phyloP scores from a whole-genome alignment of 2,888 invertebrate species.

The Thera obeliscata region DNA sequence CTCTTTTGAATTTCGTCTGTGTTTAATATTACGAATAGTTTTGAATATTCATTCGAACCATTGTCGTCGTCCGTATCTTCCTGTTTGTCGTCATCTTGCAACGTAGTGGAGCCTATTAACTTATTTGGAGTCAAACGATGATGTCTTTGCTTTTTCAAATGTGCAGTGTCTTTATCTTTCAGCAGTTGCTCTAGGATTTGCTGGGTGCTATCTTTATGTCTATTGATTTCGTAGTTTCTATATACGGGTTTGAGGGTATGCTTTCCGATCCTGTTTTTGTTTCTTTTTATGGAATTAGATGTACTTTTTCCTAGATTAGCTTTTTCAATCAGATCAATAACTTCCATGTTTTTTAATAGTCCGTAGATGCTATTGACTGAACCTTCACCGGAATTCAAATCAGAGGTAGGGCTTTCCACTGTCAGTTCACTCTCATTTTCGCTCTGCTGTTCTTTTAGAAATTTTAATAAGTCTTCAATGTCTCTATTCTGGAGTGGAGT shows the following conservation, averaged over 20 bases:
- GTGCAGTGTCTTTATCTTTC: constrained; percentile 5
- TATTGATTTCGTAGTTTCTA: constrained; percentile 19
- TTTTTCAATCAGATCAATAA: constrained; percentile 45
- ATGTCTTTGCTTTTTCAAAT: constrained; percentile 14
- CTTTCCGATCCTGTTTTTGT: constrained; percentile 16
- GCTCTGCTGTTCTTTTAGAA: constrained; percentile 11
- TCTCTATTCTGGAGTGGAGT: constrained; percentile 17
- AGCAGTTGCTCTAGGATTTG: constrained; percentile 24
- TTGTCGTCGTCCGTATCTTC: constrained; percentile 11
- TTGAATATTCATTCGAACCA: constrained; percentile 54
- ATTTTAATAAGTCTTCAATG: constrained; percentile 8
- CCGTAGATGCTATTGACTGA: constrained; percentile 32
- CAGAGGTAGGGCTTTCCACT: constrained; percentile 9
- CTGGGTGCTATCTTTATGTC: constrained; percentile 11
- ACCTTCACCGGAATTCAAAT: constrained; percentile 27
- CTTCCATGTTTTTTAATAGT: constrained; percentile 40
- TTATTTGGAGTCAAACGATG: constrained; percentile 30
- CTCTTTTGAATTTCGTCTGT: constrained; percentile 52
- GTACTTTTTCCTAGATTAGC: constrained; percentile 26
- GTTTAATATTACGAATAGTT: constrained; percentile 63
- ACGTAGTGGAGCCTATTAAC: constrained; percentile 16
- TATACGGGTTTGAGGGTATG: constrained; percentile 2
- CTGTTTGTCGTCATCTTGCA: constrained; percentile 24
- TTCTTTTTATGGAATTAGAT: constrained; percentile 16
- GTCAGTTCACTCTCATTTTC: constrained; percentile 3